Evolutionary conservation across 2,797 vertebrate species (phyloP).

Genomic region (Falco peregrinus): DNA sequence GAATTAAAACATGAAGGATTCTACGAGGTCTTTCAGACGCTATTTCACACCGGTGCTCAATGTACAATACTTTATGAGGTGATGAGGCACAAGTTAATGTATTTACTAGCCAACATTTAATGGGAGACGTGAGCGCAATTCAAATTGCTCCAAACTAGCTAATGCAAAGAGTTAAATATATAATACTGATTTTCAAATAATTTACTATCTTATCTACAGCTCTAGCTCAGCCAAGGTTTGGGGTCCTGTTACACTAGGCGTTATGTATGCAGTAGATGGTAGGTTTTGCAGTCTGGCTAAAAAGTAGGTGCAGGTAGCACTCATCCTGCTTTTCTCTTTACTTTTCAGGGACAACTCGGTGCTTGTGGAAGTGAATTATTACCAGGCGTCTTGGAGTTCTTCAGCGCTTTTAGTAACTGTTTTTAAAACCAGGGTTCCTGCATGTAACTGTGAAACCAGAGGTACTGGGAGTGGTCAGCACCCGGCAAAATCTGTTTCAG

Average conservation of each 20-base stretch:
- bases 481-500: not conserved
- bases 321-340: not conserved
- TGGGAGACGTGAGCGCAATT: not conserved
- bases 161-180: not conserved
- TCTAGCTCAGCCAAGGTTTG: not conserved
- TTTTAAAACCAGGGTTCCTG: not conserved
- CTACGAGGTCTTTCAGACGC: not conserved
- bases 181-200: not conserved
- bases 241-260: not conserved
- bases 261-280: rapidly evolving
- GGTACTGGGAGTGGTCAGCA: not conserved
- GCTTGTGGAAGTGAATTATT: not conserved
- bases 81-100: not conserved
- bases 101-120: not conserved
- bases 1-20: not conserved
- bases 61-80: not conserved
- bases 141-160: not conserved
- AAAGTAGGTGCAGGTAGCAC: not conserved
- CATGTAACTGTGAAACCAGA: not conserved
- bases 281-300: not conserved
- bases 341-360: not conserved
- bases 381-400: not conserved
- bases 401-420: not conserved
- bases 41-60: not conserved
- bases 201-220: not conserved